phyloP scores from a whole-genome alignment of 1,140 invertebrate genomes.

The Lutraria rhynchaena region DNA sequence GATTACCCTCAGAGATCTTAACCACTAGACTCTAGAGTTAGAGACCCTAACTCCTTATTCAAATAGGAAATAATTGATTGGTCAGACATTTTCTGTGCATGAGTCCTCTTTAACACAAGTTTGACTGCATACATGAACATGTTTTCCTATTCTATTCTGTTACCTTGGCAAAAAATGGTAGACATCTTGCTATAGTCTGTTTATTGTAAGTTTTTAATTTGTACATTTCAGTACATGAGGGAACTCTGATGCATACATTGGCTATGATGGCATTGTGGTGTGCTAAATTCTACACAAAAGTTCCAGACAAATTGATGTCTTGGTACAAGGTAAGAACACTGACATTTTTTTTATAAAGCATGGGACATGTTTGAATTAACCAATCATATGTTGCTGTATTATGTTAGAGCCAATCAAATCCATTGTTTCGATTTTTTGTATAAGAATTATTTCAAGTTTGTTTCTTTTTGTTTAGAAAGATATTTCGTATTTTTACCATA shows the following conservation, averaged over 20 bases:
- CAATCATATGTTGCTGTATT: too few species aligned
- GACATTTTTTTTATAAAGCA: too few species aligned
- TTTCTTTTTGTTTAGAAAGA: too few species aligned
- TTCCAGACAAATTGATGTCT: constrained; percentile 89
- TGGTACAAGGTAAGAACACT: constrained; percentile 89
- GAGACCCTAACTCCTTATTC: too few species aligned
- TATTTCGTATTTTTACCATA: too few species aligned
- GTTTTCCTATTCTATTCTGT: not conserved
- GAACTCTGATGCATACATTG: constrained; percentile 91
- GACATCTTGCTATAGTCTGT: not conserved
- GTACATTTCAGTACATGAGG: constrained; percentile 90
- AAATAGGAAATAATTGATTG: not conserved
- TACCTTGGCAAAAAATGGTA: not conserved
- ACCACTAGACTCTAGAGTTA: too few species aligned
- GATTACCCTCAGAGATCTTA: too few species aligned
- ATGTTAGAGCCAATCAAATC: too few species aligned
- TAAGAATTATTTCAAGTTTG: too few species aligned
- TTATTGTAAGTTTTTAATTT: not conserved
- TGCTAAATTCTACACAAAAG: constrained; percentile 86
- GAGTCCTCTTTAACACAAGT: not conserved
- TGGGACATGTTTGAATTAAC: too few species aligned
- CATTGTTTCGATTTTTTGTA: too few species aligned
- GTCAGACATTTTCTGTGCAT: not conserved
- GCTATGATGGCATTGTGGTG: constrained; percentile 92
- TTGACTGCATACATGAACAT: not conserved